Conservation (phyloP, 2,797 vertebrate species). For the Xenentodon cancila region DNA sequence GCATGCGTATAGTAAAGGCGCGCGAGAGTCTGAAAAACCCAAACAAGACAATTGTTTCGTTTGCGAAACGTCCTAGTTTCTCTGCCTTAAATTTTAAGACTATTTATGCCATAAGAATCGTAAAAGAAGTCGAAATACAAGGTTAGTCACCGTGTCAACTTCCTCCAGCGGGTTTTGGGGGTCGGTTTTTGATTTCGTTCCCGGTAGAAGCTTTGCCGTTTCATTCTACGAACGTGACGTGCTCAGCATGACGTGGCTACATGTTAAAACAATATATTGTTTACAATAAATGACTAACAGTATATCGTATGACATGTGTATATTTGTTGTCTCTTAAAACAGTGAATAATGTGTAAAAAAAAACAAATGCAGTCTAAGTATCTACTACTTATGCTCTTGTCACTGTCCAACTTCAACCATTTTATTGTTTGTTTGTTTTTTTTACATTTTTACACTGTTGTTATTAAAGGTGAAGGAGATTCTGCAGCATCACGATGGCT, state of each 20-base stretch:
- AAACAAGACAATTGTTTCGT: slow-evolving; percentile 47
- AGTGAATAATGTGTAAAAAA: no score
- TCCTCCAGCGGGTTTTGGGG: background rate
- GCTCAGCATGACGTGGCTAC: no score
- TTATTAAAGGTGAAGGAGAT: slow-evolving; percentile 16
- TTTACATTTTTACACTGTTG: no score
- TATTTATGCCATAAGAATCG: background rate
- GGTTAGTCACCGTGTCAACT: slow-evolving; percentile 31
- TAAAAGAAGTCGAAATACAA: background rate
- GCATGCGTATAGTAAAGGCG: slow-evolving; percentile 71
- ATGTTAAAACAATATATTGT: no score
- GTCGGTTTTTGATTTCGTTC: background rate
- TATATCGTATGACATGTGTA: no score
- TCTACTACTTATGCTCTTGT: no score
- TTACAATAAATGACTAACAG: no score
- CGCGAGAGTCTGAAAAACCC: slow-evolving; percentile 69
- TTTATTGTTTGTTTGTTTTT: no score
- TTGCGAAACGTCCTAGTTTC: background rate
- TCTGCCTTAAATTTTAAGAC: background rate
- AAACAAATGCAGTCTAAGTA: no score
- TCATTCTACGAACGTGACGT: background rate
- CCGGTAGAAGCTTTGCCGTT: background rate
- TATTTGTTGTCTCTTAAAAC: no score
- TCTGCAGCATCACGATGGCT: slow-evolving; percentile 78
- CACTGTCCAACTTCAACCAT: no score